Evolutionary conservation across 30 jellyfish, hydroid and myxozoan genomes (phyloP).

Genomic region (Sanderia malayensis): DNA sequence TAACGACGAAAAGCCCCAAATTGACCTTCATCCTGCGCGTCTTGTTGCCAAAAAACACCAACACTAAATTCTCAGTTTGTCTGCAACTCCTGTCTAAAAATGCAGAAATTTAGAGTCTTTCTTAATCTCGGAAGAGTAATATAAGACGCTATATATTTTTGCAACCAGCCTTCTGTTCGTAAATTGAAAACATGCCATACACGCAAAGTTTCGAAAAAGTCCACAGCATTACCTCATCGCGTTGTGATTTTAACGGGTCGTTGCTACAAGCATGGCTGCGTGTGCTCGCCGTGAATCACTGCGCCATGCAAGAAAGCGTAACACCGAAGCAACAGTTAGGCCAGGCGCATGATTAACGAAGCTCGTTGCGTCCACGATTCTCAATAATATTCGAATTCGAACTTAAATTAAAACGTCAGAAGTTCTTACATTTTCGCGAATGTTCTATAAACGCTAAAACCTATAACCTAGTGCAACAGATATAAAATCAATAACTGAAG

Average conservation of each 20-base stretch:
- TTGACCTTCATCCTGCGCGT: conserved; percentile 27
- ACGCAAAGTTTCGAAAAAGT: not conserved
- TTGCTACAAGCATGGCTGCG: conserved; percentile 9
- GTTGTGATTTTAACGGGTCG: conserved; percentile 6
- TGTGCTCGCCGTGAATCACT: not conserved
- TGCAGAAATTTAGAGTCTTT: no score
- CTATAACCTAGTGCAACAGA: no score
- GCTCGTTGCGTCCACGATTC: conserved; percentile 11
- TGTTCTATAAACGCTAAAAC: no score
- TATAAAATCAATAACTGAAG: no score
- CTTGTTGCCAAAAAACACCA: no score
- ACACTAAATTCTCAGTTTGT: no score
- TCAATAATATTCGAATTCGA: no score
- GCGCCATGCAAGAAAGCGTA: conserved; percentile 10
- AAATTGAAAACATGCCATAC: not conserved
- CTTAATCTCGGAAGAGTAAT: no score
- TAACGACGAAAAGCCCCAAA: conserved; percentile 1
- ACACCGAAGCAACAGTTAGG: not conserved
- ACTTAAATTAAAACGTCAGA: no score
- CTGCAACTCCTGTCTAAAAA: no score
- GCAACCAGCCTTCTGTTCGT: no score
- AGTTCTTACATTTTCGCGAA: no score
- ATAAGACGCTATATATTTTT: not conserved
- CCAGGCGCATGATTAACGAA: not conserved
- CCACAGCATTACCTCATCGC: conserved; percentile 2